Evolutionary conservation across 2,113 vertebrate species (phyloP).

Genomic region (Paedocypris sp.): DNA sequence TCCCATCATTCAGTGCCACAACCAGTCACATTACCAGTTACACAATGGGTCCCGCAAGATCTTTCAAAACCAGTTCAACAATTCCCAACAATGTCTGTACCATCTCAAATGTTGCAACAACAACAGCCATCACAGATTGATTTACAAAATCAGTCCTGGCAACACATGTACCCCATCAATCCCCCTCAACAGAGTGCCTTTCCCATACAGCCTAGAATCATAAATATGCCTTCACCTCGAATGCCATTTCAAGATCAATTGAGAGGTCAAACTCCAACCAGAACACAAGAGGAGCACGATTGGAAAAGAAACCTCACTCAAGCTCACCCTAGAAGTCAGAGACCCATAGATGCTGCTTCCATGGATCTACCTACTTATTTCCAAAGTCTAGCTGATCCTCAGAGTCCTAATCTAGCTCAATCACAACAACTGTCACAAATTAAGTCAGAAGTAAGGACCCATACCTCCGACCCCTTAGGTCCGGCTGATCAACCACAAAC

Average conservation of each 20-base stretch:
- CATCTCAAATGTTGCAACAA: not conserved
- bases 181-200: slow-evolving; percentile 3
- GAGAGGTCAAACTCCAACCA: slow-evolving; percentile 7
- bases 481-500: slow-evolving; percentile 13
- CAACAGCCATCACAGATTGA: slow-evolving; percentile 15
- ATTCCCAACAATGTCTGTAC: not conserved
- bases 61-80: not conserved
- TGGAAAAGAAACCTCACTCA: not conserved
- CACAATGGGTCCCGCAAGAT: slow-evolving; percentile 13
- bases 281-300: not conserved
- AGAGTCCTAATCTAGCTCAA: slow-evolving; percentile 21
- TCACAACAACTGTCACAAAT: slow-evolving; percentile 40
- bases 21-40: slow-evolving; percentile 14
- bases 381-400: slow-evolving; percentile 10
- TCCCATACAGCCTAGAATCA: slow-evolving; percentile 30
- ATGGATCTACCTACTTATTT: not conserved
- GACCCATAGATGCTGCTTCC: not conserved
- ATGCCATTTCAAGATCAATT: not conserved
- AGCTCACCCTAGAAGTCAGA: not conserved
- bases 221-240: slow-evolving; percentile 21
- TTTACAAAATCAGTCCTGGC: not conserved
- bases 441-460: slow-evolving; percentile 10
- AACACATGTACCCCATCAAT: not conserved
- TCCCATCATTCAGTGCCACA: slow-evolving; percentile 8
- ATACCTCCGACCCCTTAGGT: slow-evolving; percentile 28